phyloP scores from a whole-genome alignment of 2,113 vertebrate genomes.

The Verasper variegatus region DNA sequence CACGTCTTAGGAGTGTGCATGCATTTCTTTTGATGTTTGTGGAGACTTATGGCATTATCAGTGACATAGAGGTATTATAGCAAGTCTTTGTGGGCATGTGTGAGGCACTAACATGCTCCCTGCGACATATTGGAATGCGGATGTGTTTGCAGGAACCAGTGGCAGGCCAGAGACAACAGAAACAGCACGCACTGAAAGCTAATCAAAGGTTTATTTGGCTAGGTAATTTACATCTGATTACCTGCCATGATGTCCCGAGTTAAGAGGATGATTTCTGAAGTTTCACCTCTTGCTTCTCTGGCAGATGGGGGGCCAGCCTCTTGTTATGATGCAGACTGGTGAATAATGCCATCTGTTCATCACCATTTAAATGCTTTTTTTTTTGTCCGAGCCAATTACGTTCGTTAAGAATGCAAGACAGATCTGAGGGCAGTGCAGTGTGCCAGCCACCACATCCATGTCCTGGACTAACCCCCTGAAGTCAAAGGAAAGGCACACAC shows the following conservation, averaged over 20 bases:
- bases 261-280: conserved; percentile 60
- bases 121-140: conserved; percentile 20
- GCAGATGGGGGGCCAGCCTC: conserved; percentile 33
- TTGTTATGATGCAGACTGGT: conserved; percentile 60
- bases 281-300: conserved; percentile 68
- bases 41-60: conserved; percentile 11
- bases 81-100: neutral
- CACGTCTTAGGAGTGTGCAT: conserved; percentile 22
- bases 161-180: conserved; percentile 46
- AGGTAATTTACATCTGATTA: conserved; percentile 72
- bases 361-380: conserved; percentile 71
- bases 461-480: conserved; percentile 49
- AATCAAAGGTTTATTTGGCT: conserved; percentile 68
- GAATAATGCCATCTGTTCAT: conserved; percentile 79
- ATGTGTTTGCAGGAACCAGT: conserved; percentile 40
- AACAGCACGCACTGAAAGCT: conserved; percentile 53
- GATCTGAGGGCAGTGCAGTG: conserved; percentile 45
- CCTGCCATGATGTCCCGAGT: conserved; percentile 57
- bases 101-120: conserved; percentile 17
- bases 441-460: conserved; percentile 30
- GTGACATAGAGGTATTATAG: conserved; percentile 1
- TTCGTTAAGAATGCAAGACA: conserved; percentile 69
- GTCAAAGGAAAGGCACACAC: neutral
- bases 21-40: conserved; percentile 49
- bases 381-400: conserved; percentile 72